Evolutionary conservation across 2,888 invertebrate species (phyloP).

Genomic region (Andrena chrysosceles): DNA sequence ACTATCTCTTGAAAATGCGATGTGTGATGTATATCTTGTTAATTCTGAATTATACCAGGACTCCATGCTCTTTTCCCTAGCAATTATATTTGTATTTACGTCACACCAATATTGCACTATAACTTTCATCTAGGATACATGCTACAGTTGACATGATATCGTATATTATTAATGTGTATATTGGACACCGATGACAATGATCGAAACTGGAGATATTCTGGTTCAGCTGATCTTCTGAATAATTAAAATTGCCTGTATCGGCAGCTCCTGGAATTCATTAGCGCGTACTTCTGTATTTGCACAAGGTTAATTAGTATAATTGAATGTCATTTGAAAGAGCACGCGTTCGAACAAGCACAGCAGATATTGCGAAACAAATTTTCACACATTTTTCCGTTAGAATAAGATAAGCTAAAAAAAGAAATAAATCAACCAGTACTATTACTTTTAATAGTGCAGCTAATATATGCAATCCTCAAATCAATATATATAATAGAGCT

Average conservation of each 20-base stretch:
- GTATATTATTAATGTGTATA: neutral
- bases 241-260: conserved; percentile 31
- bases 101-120: too few species aligned
- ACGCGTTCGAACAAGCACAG: neutral
- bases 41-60: too few species aligned
- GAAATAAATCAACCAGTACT: too few species aligned
- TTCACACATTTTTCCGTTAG: neutral
- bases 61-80: too few species aligned
- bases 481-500: neutral
- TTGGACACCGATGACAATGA: neutral
- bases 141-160: neutral
- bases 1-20: too few species aligned
- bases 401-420: neutral
- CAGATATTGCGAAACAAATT: neutral
- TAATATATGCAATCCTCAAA: too few species aligned
- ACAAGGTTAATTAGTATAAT: conserved; percentile 19
- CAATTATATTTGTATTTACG: too few species aligned
- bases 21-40: too few species aligned
- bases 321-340: neutral
- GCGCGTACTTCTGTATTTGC: neutral
- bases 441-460: too few species aligned
- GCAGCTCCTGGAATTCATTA: neutral
- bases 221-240: conserved; percentile 18
- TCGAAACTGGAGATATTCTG: conserved; percentile 1
- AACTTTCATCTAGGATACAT: too few species aligned